Evolutionary conservation across 2,113 vertebrate genomes (phyloP).

Genomic region (Helogale parvula): DNA sequence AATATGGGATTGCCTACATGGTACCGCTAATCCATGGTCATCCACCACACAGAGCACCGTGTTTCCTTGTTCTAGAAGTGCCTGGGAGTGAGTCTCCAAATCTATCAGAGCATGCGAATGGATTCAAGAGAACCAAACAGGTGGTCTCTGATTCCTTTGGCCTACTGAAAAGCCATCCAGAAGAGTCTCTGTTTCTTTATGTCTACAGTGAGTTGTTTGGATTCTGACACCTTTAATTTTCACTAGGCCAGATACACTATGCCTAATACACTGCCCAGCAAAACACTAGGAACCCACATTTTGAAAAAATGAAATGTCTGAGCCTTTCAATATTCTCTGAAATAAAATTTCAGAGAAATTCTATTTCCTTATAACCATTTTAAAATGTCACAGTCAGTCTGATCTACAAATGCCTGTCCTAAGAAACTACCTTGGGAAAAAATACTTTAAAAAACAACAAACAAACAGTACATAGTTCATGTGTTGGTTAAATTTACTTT

Average conservation of each 20-base stretch:
- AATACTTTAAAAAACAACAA: neutral
- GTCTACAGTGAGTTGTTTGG: neutral
- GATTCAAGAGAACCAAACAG: neutral
- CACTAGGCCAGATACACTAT: neutral
- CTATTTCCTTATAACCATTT: neutral
- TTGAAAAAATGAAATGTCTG: neutral
- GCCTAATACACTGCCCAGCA: neutral
- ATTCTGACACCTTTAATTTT: neutral
- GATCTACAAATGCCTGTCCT: neutral
- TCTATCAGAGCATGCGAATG: neutral
- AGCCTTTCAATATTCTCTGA: neutral
- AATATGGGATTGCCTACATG: neutral
- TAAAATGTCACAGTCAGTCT: conserved; percentile 1
- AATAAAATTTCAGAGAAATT: neutral
- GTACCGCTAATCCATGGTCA: too few relatives aligned
- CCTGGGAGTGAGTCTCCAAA: neutral
- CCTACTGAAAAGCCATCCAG: neutral
- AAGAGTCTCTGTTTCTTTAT: neutral
- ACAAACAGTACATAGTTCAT: neutral
- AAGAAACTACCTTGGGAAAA: neutral
- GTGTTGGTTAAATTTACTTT: neutral
- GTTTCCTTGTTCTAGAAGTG: neutral
- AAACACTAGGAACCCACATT: neutral
- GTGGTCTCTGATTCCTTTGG: neutral
- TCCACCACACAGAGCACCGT: neutral